These are phyloP conservation scores for Daptonema setosum DNA, from an alignment of 2,888 invertebrate genomes.

Conservation along the genomic window DNA sequence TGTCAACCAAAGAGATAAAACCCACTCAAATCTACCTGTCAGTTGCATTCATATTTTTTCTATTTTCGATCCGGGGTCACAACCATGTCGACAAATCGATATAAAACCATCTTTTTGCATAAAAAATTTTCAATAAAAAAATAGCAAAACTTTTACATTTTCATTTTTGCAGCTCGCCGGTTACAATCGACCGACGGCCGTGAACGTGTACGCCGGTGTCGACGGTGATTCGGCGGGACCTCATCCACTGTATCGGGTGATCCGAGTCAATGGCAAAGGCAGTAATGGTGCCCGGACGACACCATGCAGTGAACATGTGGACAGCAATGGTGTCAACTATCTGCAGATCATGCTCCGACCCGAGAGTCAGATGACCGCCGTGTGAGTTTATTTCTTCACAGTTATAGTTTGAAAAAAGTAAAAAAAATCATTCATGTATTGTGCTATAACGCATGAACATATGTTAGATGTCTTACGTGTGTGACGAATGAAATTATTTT, in stretches of 20 bases:
- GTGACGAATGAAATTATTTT: too few relatives aligned
- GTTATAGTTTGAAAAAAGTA: neutral
- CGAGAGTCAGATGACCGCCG: conserved; percentile 65
- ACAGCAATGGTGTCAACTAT: conserved; percentile 16
- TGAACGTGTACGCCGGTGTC: conserved; percentile 74
- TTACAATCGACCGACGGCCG: conserved; percentile 57
- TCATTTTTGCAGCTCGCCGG: conserved; percentile 44
- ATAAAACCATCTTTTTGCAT: too few relatives aligned
- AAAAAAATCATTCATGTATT: neutral
- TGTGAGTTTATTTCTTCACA: conserved; percentile 32
- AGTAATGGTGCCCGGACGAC: conserved; percentile 25
- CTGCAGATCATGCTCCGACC: conserved; percentile 36
- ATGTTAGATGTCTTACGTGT: too few relatives aligned
- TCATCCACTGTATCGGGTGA: conserved; percentile 92
- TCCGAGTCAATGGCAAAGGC: conserved; percentile 70
- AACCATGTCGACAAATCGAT: too few relatives aligned
- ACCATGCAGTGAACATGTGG: conserved; percentile 29
- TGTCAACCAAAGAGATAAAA: too few relatives aligned
- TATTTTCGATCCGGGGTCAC: too few relatives aligned
- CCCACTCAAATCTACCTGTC: neutral
- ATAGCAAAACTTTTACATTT: neutral
- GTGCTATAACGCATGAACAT: too few relatives aligned
- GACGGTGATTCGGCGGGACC: conserved; percentile 71
- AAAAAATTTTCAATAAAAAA: too few relatives aligned
- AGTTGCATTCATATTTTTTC: neutral